Evolutionary conservation across 2,888 invertebrate species (phyloP), one percentile per base, ranked within the genome.

Genomic region (Andrena bucephala): DNA sequence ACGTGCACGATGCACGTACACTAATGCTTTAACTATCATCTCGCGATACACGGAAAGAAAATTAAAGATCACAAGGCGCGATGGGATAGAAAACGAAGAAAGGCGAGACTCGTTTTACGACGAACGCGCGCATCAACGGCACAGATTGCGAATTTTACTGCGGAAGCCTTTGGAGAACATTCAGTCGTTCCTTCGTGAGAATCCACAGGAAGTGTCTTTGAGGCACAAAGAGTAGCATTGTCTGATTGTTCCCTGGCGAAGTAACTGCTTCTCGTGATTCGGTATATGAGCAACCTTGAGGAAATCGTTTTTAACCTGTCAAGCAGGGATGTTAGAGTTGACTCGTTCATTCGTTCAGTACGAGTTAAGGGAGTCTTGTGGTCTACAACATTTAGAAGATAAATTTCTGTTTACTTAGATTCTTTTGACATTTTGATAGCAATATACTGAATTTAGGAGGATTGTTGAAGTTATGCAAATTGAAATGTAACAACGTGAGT

Each of bases 61-160:
- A 36, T 48, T 77, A 59, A 20, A 50, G 36, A 59, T 27, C 2
- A 20, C 31, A 8, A 20, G 0, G 42, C 27, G 13, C 2, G 0
- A 24, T 48, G 57, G 7, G 27, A 33, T 5, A 13, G 29, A 42
- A 29, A 5, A 33, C 8, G 24, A 24, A 6, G 24, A 1, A 24
- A 42, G 20, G 29, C 52, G 31, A 4, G 36, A n/a, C 20, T n/a
- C 13, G 42, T 67, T 73, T 73, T 52, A 42, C 62, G 67, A 42
- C 13, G 8, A 36, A n/a, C 54, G 42, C 27, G 20, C 50, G 50
- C 20, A 60, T 24, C 73, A 33, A 29, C 48, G 33, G 13, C 33
- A 63, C 13, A 48, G 36, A 75, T 68, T 36, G 68, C 62, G 62
- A 78, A 75, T 75, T 79, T 76, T 69, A 76, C 69, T 65, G 69